These are phyloP conservation scores for Cantharis rufa DNA, from an alignment of 2,888 invertebrate genomes.

Conservation along the genomic window DNA sequence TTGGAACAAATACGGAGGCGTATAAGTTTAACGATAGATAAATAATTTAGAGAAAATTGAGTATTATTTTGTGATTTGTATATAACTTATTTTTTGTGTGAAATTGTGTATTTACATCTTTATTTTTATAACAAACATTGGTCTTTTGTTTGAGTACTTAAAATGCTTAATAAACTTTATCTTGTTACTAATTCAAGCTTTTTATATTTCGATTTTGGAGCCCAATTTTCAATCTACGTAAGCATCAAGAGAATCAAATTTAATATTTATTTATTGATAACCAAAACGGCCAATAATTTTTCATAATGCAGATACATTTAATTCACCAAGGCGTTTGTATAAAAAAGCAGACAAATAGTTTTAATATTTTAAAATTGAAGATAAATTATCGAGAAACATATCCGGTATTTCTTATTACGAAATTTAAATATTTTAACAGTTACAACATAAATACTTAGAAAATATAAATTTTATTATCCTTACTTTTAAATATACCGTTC, in stretches of 20 bases:
- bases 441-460: neutral
- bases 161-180: neutral
- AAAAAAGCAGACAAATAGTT: neutral
- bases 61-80: constrained; percentile 12
- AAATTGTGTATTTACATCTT: neutral
- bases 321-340: neutral
- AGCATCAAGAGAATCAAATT: too few species aligned
- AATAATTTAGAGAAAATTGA: neutral
- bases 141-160: neutral
- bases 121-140: neutral
- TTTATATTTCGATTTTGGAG: neutral
- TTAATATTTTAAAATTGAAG: neutral
- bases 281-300: neutral
- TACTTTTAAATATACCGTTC: neutral
- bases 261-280: too few species aligned
- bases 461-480: neutral
- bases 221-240: too few species aligned
- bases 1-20: constrained; percentile 66
- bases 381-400: neutral
- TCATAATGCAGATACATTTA: neutral
- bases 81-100: constrained; percentile 7
- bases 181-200: neutral
- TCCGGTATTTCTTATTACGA: neutral
- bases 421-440: neutral
- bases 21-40: neutral